Percentiles rank a stretch among this genome's conserved stretches.
These are phyloP conservation scores for Diorhabda carinulata DNA, from an alignment of 1,140 invertebrate genomes.

Conservation along the genomic window DNA sequence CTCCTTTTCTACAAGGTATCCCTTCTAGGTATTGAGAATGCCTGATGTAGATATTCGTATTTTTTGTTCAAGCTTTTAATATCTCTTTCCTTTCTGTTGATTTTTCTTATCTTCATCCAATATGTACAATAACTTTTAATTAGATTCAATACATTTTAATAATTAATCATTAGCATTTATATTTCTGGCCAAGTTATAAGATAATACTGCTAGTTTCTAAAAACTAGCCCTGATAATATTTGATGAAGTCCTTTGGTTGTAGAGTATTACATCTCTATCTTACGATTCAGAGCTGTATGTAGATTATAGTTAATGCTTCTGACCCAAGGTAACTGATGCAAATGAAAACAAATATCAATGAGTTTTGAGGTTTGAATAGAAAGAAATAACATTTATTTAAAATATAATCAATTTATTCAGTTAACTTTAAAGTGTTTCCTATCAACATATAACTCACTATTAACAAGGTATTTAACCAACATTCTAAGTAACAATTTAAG, in stretches of 20 bases:
- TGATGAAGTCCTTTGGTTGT: neutral
- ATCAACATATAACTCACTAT: constrained; percentile 27
- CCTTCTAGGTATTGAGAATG: too few relatives aligned
- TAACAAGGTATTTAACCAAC: constrained; percentile 22
- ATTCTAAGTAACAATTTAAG: constrained; percentile 12
- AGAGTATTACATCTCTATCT: too few relatives aligned
- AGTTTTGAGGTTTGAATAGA: neutral
- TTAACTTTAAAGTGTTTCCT: constrained; percentile 42
- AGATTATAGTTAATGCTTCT: neutral
- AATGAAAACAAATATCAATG: neutral
- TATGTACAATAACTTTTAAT: too few relatives aligned
- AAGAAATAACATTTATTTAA: neutral
- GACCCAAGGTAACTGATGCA: neutral
- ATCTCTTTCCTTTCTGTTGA: too few relatives aligned
- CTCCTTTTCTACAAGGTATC: too few relatives aligned
- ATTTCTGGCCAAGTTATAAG: constrained; percentile 1
- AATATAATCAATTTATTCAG: constrained; percentile 14
- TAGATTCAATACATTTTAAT: neutral
- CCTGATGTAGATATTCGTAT: too few relatives aligned
- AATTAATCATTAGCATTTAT: neutral
- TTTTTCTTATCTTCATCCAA: too few relatives aligned
- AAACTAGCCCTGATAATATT: neutral
- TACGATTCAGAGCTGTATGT: neutral
- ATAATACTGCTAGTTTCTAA: neutral
- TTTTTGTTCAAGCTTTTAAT: too few relatives aligned